A percentile compares a stretch with the other conserved stretches of the same genome.
These are phyloP conservation scores for Callipepla squamata DNA, from an alignment of 2,113 vertebrate genomes.

Conservation along the genomic window DNA sequence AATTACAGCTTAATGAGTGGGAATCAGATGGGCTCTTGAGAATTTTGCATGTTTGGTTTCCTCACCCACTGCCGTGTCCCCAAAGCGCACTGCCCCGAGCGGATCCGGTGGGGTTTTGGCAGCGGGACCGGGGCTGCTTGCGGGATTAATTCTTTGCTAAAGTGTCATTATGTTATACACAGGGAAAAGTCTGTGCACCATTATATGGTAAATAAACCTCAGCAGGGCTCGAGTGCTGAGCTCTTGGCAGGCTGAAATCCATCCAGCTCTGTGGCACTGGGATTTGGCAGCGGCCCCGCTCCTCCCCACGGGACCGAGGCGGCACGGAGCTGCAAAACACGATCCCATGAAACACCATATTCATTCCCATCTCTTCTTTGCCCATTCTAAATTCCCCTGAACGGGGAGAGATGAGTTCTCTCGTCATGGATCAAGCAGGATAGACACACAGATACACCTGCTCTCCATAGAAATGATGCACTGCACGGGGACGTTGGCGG, in stretches of 20 bases:
- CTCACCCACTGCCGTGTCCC: fast-evolving
- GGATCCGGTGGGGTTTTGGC: not conserved
- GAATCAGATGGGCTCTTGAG: conserved; percentile 16
- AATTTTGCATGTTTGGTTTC: not conserved
- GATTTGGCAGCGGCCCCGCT: not conserved
- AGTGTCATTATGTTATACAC: not conserved
- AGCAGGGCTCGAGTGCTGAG: not conserved
- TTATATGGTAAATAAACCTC: not conserved
- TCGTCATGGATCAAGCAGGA: fast-evolving
- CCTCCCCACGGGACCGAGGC: not conserved
- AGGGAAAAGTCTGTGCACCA: not conserved
- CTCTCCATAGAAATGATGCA: fast-evolving
- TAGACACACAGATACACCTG: fast-evolving
- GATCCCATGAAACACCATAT: fast-evolving
- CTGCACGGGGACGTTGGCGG: fast-evolving
- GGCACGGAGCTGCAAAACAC: not conserved
- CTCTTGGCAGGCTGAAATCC: not conserved
- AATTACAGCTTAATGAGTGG: not conserved
- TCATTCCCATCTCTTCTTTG: not conserved
- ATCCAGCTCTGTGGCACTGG: not conserved
- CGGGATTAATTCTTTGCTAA: not conserved
- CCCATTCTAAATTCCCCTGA: not conserved
- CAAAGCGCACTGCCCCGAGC: not conserved
- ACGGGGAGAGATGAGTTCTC: not conserved
- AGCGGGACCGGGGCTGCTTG: not conserved